Evolutionary conservation across 2,888 invertebrate genomes (phyloP), one percentile per base, ranked within the genome.

Genomic region (Thelaira solivaga): DNA sequence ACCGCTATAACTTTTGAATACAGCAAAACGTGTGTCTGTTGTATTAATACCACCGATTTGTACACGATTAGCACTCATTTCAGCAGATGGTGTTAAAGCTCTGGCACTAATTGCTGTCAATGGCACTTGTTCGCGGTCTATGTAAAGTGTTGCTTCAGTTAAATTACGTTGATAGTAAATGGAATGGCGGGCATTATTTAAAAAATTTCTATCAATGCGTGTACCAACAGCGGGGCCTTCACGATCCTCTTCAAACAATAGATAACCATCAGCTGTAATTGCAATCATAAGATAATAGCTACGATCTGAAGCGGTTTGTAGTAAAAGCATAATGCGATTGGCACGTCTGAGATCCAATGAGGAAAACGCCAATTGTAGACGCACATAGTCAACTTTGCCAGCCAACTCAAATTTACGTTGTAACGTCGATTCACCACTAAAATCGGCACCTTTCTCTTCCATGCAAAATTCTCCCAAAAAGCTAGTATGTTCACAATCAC

Each of bases 391-490:
- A 1, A 96, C 94, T 61, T 93, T 92, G 22, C 85, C 86, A 74
- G 92, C 91, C 8, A 95, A 87, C 4, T 93, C 91, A 86, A 95
- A 96, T 83, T 94, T 94, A 53, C 96, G 91, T 84, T 94, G 94
- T 39, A 97, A 88, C 76, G 94, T 93, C 16, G 96, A 95, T 85
- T 96, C 95, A 0, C 96, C 96, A 82, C 94, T 94, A 82, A 97
- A 97, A 84, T 95, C 95, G 0, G 96, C 96, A 0, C 96, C 97
- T 86, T 96, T 96, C 86, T 97, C 96, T 89, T 96, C 95, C 81
- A 94, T 93, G 85, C 97, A 97, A 83, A 93, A 93, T 83, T 96
- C 95, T 11, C 97, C 97, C 82, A 95, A 94, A 86, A 96, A 97
- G 71, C 96, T 97, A 0, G 97, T 97, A 77, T 94, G 92, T 83